Conservation (phyloP, 2,113 vertebrate genomes). For the Anolis carolinensis region DNA sequence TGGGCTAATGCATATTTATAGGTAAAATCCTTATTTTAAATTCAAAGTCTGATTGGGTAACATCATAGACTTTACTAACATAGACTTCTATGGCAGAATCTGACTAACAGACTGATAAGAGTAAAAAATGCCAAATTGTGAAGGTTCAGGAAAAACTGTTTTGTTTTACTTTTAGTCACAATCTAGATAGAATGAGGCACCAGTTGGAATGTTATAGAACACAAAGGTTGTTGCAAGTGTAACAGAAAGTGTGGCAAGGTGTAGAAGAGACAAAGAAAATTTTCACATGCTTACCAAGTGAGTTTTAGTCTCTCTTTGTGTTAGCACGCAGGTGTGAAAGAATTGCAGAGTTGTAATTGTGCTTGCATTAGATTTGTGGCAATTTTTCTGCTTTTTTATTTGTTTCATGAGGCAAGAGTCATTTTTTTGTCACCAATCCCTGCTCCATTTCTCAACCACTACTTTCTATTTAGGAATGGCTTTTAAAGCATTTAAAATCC, state of each 20-base stretch:
- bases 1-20: not conserved
- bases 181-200: not conserved
- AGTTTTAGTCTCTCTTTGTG: not conserved
- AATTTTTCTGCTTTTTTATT: not conserved
- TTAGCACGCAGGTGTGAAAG: not conserved
- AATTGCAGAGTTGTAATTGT: not conserved
- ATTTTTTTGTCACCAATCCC: not conserved
- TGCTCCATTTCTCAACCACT: not conserved
- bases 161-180: not conserved
- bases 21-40: not conserved
- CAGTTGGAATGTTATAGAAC: not conserved
- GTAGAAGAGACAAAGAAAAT: not conserved
- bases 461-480: not conserved
- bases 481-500: not conserved
- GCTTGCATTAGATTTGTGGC: not conserved
- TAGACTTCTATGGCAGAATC: not conserved
- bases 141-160: not conserved
- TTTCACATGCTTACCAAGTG: conserved; percentile 4
- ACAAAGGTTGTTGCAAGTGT: not conserved
- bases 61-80: not conserved
- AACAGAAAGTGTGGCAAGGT: not conserved
- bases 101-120: not conserved
- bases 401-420: not conserved
- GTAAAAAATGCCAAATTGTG: not conserved
- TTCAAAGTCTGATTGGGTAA: not conserved